Percentiles rank a stretch among this genome's conserved stretches.
These are phyloP conservation scores for Dicrostonyx torquatus DNA, from an alignment of 2,797 vertebrate species.

Conservation along the genomic window DNA sequence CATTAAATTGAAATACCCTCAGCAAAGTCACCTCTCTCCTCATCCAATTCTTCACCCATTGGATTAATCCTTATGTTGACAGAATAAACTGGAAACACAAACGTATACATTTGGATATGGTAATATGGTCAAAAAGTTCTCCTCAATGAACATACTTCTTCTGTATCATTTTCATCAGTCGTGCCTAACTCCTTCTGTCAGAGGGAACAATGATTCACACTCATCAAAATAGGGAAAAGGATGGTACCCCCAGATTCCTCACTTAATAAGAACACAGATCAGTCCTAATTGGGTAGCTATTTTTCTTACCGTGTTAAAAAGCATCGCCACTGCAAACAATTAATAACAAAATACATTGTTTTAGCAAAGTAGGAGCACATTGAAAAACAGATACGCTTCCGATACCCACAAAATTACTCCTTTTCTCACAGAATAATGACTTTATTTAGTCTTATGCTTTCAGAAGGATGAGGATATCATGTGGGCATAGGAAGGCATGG, in stretches of 20 bases:
- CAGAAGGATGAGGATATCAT: neutral
- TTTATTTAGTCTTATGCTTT: neutral
- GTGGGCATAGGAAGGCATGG: neutral
- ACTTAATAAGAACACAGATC: slow-evolving; percentile 79
- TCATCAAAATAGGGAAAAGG: slow-evolving; percentile 64
- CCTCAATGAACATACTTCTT: slow-evolving; percentile 55
- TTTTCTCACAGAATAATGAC: neutral
- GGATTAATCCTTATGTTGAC: slow-evolving; percentile 22
- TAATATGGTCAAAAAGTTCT: slow-evolving; percentile 45
- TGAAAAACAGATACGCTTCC: neutral
- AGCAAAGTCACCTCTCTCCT: neutral
- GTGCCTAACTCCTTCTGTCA: slow-evolving; percentile 67
- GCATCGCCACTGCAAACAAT: slow-evolving; percentile 57
- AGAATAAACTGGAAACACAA: neutral
- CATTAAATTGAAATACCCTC: slow-evolving; percentile 45
- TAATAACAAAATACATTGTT: neutral
- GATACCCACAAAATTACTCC: neutral
- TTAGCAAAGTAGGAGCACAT: neutral
- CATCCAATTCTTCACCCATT: neutral
- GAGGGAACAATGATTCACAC: slow-evolving; percentile 61
- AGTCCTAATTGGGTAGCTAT: slow-evolving; percentile 77
- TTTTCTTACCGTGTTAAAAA: slow-evolving; percentile 83
- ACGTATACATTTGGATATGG: neutral
- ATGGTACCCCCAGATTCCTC: slow-evolving; percentile 68
- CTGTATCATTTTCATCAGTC: slow-evolving; percentile 74